A percentile compares a stretch with the other conserved stretches of the same genome.
phyloP scores from a whole-genome alignment of 2,888 invertebrate species.

The Dynastes tityus region DNA sequence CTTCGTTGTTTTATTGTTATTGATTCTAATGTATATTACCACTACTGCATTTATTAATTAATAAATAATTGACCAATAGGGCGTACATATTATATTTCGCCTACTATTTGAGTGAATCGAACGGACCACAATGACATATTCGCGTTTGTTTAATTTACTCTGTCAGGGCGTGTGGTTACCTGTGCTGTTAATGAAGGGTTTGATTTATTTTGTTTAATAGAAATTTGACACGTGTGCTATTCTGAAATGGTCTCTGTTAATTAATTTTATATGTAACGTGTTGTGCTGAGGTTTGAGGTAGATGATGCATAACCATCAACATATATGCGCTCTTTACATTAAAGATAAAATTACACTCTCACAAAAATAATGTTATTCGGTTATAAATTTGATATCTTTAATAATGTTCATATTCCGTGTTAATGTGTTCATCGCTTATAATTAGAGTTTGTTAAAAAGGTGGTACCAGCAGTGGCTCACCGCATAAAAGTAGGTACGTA shows the following conservation, averaged over 20 bases:
- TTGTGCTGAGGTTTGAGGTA: slow-evolving; percentile 5
- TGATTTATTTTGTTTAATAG: slow-evolving; percentile 33
- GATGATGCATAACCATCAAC: background rate
- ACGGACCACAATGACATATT: background rate
- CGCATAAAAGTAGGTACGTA: no score
- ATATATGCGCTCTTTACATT: no score
- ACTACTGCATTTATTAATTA: slow-evolving; percentile 10
- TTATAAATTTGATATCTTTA: no score
- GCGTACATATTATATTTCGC: slow-evolving; percentile 3
- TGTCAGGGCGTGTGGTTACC: background rate
- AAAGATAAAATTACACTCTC: no score
- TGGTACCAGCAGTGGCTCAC: no score
- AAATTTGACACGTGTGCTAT: slow-evolving; percentile 12
- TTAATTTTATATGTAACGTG: background rate
- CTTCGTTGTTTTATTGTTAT: background rate
- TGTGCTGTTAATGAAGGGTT: slow-evolving; percentile 17
- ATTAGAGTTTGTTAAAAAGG: no score
- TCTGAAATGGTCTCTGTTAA: background rate
- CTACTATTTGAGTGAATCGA: slow-evolving; percentile 3
- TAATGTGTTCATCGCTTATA: no score
- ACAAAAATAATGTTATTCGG: no score
- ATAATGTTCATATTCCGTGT: no score
- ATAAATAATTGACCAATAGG: slow-evolving; percentile 23
- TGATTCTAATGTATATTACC: background rate
- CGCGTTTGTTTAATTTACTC: slow-evolving; percentile 12